Evolutionary conservation across 1,140 invertebrate genomes (phyloP).

Genomic region (Yoshiicerus persimilis): DNA sequence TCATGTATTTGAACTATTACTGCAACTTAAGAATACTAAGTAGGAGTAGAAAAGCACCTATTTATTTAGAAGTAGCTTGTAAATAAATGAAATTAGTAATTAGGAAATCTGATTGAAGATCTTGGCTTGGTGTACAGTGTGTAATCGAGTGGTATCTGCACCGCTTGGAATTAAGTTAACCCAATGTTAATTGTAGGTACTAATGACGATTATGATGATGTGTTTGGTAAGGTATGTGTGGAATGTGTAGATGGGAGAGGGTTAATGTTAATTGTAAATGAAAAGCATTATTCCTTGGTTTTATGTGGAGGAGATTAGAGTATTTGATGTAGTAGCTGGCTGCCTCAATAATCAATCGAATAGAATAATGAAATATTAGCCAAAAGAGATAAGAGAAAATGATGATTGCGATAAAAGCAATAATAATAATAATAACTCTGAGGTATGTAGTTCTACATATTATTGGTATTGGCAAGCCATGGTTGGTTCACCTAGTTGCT

Average conservation of each 20-base stretch:
- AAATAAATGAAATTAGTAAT: neutral
- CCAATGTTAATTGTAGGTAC: no score
- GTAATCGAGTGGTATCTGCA: neutral
- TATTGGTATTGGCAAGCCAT: no score
- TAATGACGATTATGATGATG: neutral
- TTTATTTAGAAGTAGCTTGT: neutral
- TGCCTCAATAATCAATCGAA: neutral
- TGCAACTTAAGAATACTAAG: neutral
- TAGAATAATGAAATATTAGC: neutral
- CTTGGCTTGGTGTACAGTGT: no score
- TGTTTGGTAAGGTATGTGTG: neutral
- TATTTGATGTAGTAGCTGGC: neutral
- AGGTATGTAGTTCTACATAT: neutral
- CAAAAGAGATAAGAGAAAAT: slow-evolving; percentile 1
- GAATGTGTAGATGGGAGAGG: neutral
- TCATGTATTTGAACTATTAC: neutral
- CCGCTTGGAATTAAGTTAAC: no score
- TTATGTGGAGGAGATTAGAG: neutral
- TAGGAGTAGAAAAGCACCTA: no score
- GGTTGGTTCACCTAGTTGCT: neutral
- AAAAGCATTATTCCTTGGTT: neutral
- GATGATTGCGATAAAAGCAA: neutral
- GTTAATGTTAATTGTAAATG: neutral
- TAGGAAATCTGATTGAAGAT: neutral
- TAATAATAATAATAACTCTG: neutral